Percentiles rank a stretch among this genome's conserved stretches.
Evolutionary conservation across 1,140 invertebrate genomes (phyloP).

Genomic region (Uloborus diversus): DNA sequence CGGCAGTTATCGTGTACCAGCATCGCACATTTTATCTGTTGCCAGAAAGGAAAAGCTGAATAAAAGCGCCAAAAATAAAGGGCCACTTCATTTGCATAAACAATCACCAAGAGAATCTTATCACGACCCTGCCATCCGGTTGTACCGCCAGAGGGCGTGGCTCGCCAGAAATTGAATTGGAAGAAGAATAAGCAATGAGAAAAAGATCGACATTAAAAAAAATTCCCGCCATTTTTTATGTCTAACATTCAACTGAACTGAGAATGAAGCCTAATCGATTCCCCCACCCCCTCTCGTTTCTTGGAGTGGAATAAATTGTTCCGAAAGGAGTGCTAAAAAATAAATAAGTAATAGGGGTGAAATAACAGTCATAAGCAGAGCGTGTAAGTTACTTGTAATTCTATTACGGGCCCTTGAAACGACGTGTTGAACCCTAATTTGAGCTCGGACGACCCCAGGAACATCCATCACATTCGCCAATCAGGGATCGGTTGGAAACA

Average conservation of each 20-base stretch:
- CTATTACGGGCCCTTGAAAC: not conserved
- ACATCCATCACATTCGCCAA: not conserved
- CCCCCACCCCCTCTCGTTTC: not conserved
- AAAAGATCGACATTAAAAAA: not conserved
- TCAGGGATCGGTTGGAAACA: not conserved
- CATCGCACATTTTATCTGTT: too few relatives aligned
- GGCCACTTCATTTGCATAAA: slow-evolving; percentile 4
- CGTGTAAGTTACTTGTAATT: not conserved
- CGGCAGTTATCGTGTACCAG: not conserved
- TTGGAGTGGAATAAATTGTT: not conserved
- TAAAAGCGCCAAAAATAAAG: too few relatives aligned
- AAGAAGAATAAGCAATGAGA: not conserved
- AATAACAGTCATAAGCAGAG: not conserved
- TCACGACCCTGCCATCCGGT: not conserved
- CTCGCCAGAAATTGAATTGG: not conserved
- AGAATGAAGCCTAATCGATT: not conserved
- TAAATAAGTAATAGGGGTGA: not conserved
- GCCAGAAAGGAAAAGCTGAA: too few relatives aligned
- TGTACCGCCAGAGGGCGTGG: not conserved
- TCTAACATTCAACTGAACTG: not conserved
- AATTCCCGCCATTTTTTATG: not conserved
- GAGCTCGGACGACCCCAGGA: not conserved
- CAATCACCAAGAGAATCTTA: not conserved
- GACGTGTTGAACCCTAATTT: not conserved
- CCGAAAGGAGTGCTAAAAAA: not conserved